Percentiles rank a stretch among this genome's conserved stretches.
Evolutionary conservation across 2,113 vertebrate genomes (phyloP).

Genomic region (Oxyura jamaicensis): DNA sequence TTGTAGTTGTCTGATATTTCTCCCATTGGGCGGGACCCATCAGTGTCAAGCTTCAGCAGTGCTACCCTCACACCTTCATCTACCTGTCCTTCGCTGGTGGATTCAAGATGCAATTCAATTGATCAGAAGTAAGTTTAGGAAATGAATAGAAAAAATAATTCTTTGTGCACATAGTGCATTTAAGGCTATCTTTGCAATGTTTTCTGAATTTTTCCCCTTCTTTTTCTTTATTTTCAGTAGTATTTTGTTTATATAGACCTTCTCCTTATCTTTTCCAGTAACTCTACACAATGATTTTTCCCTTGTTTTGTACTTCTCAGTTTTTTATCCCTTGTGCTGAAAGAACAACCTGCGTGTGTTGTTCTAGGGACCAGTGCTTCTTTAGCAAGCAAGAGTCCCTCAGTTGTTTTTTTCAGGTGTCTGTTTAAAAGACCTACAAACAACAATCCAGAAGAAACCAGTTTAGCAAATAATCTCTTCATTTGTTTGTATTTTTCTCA

Average conservation of each 20-base stretch:
- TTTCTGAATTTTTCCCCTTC: not conserved
- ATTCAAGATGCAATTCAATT: constrained; percentile 88
- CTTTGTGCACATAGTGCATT: not conserved
- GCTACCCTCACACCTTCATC: constrained; percentile 98
- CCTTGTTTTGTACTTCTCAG: not conserved
- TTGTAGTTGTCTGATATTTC: constrained; percentile 93
- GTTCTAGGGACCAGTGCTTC: not conserved
- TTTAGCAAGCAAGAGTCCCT: not conserved
- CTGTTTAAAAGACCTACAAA: not conserved
- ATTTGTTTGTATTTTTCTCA: not conserved
- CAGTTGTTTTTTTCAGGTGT: not conserved
- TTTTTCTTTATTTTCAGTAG: not conserved
- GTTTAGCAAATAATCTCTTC: not conserved
- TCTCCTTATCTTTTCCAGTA: not conserved
- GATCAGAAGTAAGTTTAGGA: constrained; percentile 89
- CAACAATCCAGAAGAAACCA: not conserved
- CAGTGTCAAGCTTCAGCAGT: constrained; percentile 97
- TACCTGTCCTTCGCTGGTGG: constrained; percentile 94
- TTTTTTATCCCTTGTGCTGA: not conserved
- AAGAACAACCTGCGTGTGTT: not conserved
- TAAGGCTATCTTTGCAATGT: not conserved
- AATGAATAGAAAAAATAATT: not conserved
- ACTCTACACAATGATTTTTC: not conserved
- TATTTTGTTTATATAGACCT: not conserved
- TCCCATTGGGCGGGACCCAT: constrained; percentile 89